Base-by-base conservation (phyloP, 2,113 vertebrate species). In the Sphyrna mokarran region DNA sequence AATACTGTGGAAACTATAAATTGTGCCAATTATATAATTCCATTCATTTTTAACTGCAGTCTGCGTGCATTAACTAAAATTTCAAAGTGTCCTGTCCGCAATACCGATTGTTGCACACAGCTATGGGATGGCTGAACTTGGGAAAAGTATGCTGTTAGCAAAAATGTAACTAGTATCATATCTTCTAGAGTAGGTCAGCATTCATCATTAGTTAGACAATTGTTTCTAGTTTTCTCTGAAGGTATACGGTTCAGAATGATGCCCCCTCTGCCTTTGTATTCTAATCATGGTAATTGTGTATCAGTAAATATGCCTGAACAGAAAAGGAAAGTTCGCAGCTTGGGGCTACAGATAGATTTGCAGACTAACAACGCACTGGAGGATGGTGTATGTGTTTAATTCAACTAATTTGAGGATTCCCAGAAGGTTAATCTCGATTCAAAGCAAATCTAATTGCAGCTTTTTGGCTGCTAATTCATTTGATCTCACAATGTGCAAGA, bases 401-500 rank as follows among this genome's bases (percentile, higher is more conserved):
- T 95, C 68, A 72, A 54, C 68, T 76, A 95, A 95, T 95, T 48
- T 72, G 66, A n/a, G 37, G 69, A 95, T 95, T 95, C 94, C 94
- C 94, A 95, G 68, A 95, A 95, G 94, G 70, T 95, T 95, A 95
- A 95, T 95, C 69, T 95, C 94, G 72, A 72, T 95, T 95, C 68
- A 95, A 95, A 95, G 94, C 26, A 72, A 95, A 95, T 95, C 94
- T 95, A 95, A 95, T 95, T 95, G 94, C 68, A 95, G 94, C 69
- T 95, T 95, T 95, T 72, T 43, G 48, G 94, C 48, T 95, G 69
- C 94, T 95, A 95, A 95, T 95, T 95, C 94, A 72, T 95, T 95
- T 95, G 94, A 95, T 72, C 94, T 69, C 29, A 95, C 94, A 95
- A 69, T 95, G 94, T 95, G 94, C 94, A 76, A 95, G 72, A 72